Base-by-base conservation (phyloP, 2,888 invertebrate species). In the Aphidoletes aphidimyza region DNA sequence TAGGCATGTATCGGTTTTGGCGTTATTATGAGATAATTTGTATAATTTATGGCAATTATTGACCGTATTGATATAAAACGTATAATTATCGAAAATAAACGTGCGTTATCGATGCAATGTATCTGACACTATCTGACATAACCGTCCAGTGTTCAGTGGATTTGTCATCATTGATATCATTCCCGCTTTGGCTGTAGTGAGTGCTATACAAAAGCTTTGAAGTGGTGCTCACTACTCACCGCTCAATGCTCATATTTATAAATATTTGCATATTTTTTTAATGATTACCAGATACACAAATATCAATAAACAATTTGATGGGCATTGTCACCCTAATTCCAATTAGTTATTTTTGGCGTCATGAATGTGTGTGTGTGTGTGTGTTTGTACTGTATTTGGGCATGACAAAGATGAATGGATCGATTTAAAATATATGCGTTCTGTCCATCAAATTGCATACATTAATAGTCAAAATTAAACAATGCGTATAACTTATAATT, bases 11-110 rank as follows among this genome's bases (percentile, higher is more conserved):
- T 69, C 69, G 69, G n/a, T n/a, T 69, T 69, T 69, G 69, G 26
- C 34, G 69, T 69, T 2, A 69, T 69, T 69, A 69, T 17, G 69
- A 69, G 69, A 69, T 69, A 69, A 69, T 69, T 69, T 69, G 30
- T 69, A 69, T 69, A 69, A 69, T 69, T 69, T 69, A 69, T 69
- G 69, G 26, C 69, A 69, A 69, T 69, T 69, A 69, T 69, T 69
- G 69, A 69, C 26, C 69, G 69, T 69, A 69, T 69, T 69, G 69
- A 69, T 69, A 69, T 69, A 69, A 30, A 69, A 14, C 69, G 14
- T 69, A 30, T 69, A 69, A 69, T 69, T 69, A 34, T 69, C 69
- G 30, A 69, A 69, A 69, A 69, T 69, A 69, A 69, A 69, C 34
- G 69, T 69, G 34, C 69, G 69, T 26, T 69, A 69, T 30, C 34